These are phyloP conservation scores for Griposia aprilina DNA, from an alignment of 2,888 invertebrate genomes.

Conservation along the genomic window DNA sequence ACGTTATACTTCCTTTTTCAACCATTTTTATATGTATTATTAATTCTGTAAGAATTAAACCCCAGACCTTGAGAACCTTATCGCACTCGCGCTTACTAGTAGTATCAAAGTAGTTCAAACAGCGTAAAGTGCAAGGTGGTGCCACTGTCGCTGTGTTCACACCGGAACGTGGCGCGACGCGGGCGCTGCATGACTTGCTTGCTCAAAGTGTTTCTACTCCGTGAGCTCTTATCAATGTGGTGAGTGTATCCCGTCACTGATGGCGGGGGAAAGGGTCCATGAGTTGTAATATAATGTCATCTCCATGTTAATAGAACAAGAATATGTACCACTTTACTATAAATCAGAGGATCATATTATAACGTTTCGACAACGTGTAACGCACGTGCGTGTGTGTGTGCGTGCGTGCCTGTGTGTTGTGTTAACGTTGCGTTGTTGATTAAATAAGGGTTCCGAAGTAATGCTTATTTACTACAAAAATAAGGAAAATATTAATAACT, in stretches of 20 bases:
- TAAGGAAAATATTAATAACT: neutral
- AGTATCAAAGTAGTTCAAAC: neutral
- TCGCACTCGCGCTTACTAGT: neutral
- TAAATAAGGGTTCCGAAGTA: neutral
- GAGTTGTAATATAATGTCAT: neutral
- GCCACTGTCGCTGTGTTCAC: slow-evolving; percentile 1
- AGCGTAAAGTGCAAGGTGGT: neutral
- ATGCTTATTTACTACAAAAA: neutral
- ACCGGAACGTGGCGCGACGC: neutral
- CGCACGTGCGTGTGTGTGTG: too few relatives aligned
- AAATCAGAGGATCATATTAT: neutral
- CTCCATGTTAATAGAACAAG: neutral
- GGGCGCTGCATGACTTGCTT: slow-evolving; percentile 9
- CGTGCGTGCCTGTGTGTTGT: too few relatives aligned
- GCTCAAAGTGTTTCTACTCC: neutral
- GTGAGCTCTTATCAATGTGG: neutral
- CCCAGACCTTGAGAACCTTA: too few relatives aligned
- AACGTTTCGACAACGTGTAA: too few relatives aligned
- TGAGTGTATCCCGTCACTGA: neutral
- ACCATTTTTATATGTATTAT: neutral
- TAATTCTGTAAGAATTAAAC: neutral
- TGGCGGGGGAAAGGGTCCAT: neutral
- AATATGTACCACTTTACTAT: neutral
- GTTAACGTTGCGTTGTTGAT: too few relatives aligned
- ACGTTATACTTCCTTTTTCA: neutral